Evolutionary conservation across 1,140 invertebrate species (phyloP), one percentile per base, ranked within the genome.

Genomic region (Drosophila jambulina): DNA sequence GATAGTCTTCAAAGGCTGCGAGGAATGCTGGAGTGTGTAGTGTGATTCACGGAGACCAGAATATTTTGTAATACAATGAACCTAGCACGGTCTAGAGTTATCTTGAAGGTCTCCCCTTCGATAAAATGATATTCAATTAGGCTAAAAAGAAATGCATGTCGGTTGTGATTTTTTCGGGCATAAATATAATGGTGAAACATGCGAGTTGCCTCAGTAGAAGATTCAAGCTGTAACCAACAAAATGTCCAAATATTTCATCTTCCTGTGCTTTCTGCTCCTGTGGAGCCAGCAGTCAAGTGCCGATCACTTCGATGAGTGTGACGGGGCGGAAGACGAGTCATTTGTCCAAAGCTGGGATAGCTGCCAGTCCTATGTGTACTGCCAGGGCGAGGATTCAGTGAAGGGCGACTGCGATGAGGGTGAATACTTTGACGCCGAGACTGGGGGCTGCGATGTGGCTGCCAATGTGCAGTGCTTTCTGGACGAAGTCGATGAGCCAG

Each of bases 341-440:
- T 92, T 90, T 51, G 82, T 92, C 7, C 67, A 80, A 15, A 91
- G 87, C 45, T 80, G 64, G 51, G 65, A 87, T 1, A 91, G 56
- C 54, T 92, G 91, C 23, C 75, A 91, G 38, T 70, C 77, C 2
- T 92, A 91, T 60, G 78, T 92, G 0, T 92, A 92, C 48, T 92
- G 91, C 32, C 53, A 78, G 49, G 91, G 82, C 6, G 85, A 91
- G 9, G 85, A 92, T 42, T 92, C 91, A 3, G 6, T 62, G 1
- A 46, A 71, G 53, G 88, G 80, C 13, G 76, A 90, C 15, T 92
- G 91, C 43, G 82, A 78, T 34, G 78, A 71, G 0, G 91, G 82
- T 5, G 70, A 84, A 36, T 91, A 92, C 54, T 92, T 92, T 27
- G 91, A 92, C 42, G 12, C 59, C 0, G 75, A 75, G 17, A 65